Evolutionary conservation across 1,140 invertebrate species (phyloP), one percentile per base, ranked within the genome.

Genomic region (Calosoma granatense): DNA sequence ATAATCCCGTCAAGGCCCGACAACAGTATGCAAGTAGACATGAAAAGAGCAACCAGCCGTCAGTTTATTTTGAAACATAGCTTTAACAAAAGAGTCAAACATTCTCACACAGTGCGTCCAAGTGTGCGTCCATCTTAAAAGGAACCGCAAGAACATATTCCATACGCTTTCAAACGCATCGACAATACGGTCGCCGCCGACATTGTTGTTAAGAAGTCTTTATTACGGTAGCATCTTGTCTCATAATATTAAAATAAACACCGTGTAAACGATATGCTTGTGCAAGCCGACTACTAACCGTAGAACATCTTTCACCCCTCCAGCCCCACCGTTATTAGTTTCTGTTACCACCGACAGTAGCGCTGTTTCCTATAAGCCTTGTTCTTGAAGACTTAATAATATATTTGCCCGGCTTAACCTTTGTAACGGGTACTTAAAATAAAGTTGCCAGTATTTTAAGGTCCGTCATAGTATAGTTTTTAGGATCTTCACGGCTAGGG

Each of bases 351-450:
- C 15, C 4, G 9, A 3, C 17, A 12, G 41, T 47, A 12, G 41
- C 6, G 41, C 17, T 4, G 41, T 17, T 11, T 47, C 41, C 15
- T 47, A 47, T 47, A 47, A 47, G 3, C 41, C 41, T 17, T 47
- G 26, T 47, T 17, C n/a, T n/a, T 47, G 17, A 47, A 47, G 52
- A 23, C 22, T 59, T 51, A 55, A 55, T 55, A 59, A 55, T 59
- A 22, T 51, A 43, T 55, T 47, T 47, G 26, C 26, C 26, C 56
- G 56, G 56, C 17, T 9, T 39, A 15, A 55, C 30, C 58, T 59
- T 59, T 59, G 55, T 56, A 59, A 59, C 36, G 22, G 55, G 56
- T 56, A 59, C 58, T 53, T 59, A 55, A 30, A 59, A 54, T 47
- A 17, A 47, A 47, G 41, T 47, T 47, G 17, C 41, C 3, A 47